phyloP scores from a whole-genome alignment of 2,797 vertebrate genomes.

The Acrocephalus scirpaceus region DNA sequence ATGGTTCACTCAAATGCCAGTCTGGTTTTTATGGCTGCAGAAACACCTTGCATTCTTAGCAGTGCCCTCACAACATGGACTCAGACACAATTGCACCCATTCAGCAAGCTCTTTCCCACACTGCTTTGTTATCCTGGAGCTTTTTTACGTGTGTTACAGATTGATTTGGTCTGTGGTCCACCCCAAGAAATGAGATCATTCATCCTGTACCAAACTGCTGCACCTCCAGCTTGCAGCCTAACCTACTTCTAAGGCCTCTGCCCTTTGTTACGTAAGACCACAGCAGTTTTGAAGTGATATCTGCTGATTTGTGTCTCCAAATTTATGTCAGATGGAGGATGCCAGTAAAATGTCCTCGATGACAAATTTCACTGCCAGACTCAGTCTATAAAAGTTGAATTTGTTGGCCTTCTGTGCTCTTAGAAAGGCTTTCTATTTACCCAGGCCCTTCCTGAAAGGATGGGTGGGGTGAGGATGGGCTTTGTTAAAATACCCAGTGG shows the following conservation, averaged over 20 bases:
- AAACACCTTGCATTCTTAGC: neutral
- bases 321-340: neutral
- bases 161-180: neutral
- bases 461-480: neutral
- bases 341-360: neutral
- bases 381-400: neutral
- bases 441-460: slow-evolving; percentile 49
- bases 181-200: neutral
- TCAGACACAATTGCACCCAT: neutral
- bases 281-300: neutral
- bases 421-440: slow-evolving; percentile 4
- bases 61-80: neutral
- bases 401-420: neutral
- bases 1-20: neutral
- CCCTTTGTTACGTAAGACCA: neutral
- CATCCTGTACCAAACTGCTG: neutral
- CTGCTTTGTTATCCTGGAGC: neutral
- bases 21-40: neutral
- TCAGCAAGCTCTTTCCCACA: neutral
- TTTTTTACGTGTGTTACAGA: neutral
- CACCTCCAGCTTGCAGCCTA: neutral
- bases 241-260: neutral
- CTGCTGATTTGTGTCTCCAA: neutral
- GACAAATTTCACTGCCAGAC: neutral
- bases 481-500: neutral